A percentile compares a stretch with the other conserved stretches of the same genome.
phyloP scores from a whole-genome alignment of 2,113 vertebrate species.

The Casuarius casuarius region DNA sequence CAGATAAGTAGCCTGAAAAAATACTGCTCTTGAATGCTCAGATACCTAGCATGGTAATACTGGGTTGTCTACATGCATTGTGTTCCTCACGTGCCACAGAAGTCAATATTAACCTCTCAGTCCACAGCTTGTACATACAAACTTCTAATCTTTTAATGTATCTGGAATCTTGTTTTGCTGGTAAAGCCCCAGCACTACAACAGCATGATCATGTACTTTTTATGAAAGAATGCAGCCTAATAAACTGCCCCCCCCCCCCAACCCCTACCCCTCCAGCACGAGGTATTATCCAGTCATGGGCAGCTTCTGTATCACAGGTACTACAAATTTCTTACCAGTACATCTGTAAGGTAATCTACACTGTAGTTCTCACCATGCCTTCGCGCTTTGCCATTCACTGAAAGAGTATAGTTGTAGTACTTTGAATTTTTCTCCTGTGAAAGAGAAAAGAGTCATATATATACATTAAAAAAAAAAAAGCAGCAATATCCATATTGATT shows the following conservation, averaged over 20 bases:
- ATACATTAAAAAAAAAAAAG: neutral
- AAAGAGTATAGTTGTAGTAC: conserved; percentile 98
- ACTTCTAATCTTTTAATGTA: neutral
- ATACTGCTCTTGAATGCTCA: neutral
- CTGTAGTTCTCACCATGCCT: conserved; percentile 91
- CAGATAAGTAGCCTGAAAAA: neutral
- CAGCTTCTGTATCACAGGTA: neutral
- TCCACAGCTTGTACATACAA: neutral
- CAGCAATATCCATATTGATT: rapidly evolving
- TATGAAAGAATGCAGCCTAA: neutral
- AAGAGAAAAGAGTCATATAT: neutral
- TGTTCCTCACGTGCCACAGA: neutral
- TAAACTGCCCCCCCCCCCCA: neutral
- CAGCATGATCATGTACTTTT: neutral
- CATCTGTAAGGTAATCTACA: conserved; percentile 94
- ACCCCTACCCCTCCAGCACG: neutral
- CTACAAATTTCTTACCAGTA: conserved; percentile 85
- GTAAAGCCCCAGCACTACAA: neutral
- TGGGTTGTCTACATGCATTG: neutral
- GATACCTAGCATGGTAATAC: neutral
- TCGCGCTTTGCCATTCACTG: conserved; percentile 90
- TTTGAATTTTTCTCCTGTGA: conserved; percentile 95
- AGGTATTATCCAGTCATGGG: neutral
- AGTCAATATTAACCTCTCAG: neutral
- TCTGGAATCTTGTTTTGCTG: neutral